Percentiles rank a stretch among this genome's conserved stretches.
These are phyloP conservation scores for Austrofundulus limnaeus DNA, from an alignment of 2,113 vertebrate species.

Conservation along the genomic window DNA sequence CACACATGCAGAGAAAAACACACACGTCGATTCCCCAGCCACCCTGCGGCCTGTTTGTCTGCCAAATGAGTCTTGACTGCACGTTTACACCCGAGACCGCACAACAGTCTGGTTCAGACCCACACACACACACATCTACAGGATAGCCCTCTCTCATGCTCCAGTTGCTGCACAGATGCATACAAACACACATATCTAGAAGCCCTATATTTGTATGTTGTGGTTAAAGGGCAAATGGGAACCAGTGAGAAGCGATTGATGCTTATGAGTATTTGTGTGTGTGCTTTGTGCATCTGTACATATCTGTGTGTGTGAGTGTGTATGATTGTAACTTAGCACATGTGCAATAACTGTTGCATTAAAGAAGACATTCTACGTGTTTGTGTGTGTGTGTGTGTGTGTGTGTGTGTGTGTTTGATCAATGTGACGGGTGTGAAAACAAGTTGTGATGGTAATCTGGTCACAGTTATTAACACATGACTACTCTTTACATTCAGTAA, in stretches of 20 bases:
- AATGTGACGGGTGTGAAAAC: constrained; percentile 54
- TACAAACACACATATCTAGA: constrained; percentile 61
- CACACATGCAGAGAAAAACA: constrained; percentile 63
- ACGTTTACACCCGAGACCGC: constrained; percentile 77
- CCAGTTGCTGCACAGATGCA: constrained; percentile 67
- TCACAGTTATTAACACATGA: constrained; percentile 33
- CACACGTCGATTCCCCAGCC: constrained; percentile 72
- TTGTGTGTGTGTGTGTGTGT: constrained; percentile 4
- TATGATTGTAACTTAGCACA: constrained; percentile 1
- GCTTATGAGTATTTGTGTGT: constrained; percentile 44
- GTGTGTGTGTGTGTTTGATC: not conserved
- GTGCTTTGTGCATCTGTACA: constrained; percentile 7
- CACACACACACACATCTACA: constrained; percentile 52
- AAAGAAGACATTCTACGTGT: not conserved
- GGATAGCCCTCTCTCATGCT: constrained; percentile 68
- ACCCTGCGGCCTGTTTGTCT: constrained; percentile 78
- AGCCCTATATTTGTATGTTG: constrained; percentile 73
- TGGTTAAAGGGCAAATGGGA: constrained; percentile 72
- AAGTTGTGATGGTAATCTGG: constrained; percentile 41
- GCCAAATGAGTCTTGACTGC: constrained; percentile 80
- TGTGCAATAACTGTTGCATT: constrained; percentile 14
- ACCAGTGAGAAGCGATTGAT: constrained; percentile 57
- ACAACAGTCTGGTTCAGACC: constrained; percentile 67
- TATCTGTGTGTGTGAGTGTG: constrained; percentile 10
- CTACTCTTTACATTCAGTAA: constrained; percentile 8